Evolutionary conservation across 1,140 invertebrate species (phyloP).

Genomic region (Laupala kohalensis): DNA sequence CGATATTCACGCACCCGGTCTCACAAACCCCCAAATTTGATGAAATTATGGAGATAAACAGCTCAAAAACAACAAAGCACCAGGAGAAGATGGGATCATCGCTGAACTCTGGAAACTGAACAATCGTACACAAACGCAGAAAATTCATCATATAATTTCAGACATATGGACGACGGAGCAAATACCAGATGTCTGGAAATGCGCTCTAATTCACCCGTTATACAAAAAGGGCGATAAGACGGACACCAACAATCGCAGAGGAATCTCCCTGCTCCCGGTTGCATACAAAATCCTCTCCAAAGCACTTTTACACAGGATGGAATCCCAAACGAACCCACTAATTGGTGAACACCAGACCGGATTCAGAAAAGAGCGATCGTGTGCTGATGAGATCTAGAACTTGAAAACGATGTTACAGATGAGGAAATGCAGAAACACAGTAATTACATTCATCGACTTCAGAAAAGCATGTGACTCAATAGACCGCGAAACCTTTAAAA

Average conservation of each 20-base stretch:
- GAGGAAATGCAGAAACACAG: too few relatives aligned
- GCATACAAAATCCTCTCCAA: not conserved
- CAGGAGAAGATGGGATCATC: not conserved
- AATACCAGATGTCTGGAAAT: not conserved
- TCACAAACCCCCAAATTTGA: not conserved
- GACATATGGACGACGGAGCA: not conserved
- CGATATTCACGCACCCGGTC: too few relatives aligned
- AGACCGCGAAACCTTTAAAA: not conserved
- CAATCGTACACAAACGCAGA: not conserved
- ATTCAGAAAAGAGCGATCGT: too few relatives aligned
- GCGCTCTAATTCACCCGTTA: not conserved
- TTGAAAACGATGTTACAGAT: too few relatives aligned
- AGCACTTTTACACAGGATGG: too few relatives aligned
- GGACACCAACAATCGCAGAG: not conserved
- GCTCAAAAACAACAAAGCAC: constrained; percentile 3
- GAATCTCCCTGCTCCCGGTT: constrained; percentile 1
- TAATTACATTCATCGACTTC: not conserved
- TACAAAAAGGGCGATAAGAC: not conserved
- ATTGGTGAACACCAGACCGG: too few relatives aligned
- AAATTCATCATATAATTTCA: not conserved
- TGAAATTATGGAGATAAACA: constrained; percentile 12
- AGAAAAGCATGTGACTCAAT: constrained; percentile 2
- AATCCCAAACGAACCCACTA: too few relatives aligned
- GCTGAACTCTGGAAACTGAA: not conserved
- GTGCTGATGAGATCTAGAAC: too few relatives aligned